Evolutionary conservation across 1,140 invertebrate species (phyloP).

Genomic region (Phthorimaea operculella): DNA sequence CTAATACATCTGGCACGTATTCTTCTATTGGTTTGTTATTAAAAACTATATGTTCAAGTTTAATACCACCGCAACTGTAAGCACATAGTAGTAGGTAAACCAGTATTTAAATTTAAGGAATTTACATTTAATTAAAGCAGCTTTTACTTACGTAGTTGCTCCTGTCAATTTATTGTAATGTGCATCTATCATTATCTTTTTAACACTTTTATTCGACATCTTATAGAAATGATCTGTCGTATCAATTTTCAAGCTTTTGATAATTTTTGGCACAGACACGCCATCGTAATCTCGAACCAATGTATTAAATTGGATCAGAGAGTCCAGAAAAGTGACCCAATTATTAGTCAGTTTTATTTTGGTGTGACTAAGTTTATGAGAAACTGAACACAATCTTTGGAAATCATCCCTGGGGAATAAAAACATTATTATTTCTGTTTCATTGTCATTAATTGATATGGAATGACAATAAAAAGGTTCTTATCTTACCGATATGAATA

Average conservation of each 20-base stretch:
- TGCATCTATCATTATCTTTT: too few relatives aligned
- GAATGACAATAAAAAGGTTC: too few relatives aligned
- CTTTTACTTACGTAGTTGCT: too few relatives aligned
- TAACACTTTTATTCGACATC: too few relatives aligned
- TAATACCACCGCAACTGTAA: conserved; percentile 21
- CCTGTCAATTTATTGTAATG: too few relatives aligned
- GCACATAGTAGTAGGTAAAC: too few relatives aligned
- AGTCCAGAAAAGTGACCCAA: conserved; percentile 22
- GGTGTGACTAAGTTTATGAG: conserved; percentile 9
- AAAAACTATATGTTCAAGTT: conserved; percentile 17
- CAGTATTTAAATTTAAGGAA: too few relatives aligned
- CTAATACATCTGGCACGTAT: conserved; percentile 5
- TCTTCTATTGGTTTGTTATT: conserved; percentile 13
- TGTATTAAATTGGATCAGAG: conserved; percentile 19
- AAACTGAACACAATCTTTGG: conserved; percentile 15
- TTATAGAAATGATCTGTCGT: too few relatives aligned
- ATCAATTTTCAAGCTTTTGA: conserved; percentile 8
- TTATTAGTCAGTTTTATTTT: conserved; percentile 16
- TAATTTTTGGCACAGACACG: conserved; percentile 12
- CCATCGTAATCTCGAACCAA: conserved; percentile 17
- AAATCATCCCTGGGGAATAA: conserved; percentile 21
- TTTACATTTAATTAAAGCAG: too few relatives aligned
- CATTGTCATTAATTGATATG: too few relatives aligned
- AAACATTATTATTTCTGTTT: not conserved
- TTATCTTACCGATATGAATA: not conserved